Evolutionary conservation across 2,113 vertebrate species (phyloP).

Genomic region (Antigone vipio): DNA sequence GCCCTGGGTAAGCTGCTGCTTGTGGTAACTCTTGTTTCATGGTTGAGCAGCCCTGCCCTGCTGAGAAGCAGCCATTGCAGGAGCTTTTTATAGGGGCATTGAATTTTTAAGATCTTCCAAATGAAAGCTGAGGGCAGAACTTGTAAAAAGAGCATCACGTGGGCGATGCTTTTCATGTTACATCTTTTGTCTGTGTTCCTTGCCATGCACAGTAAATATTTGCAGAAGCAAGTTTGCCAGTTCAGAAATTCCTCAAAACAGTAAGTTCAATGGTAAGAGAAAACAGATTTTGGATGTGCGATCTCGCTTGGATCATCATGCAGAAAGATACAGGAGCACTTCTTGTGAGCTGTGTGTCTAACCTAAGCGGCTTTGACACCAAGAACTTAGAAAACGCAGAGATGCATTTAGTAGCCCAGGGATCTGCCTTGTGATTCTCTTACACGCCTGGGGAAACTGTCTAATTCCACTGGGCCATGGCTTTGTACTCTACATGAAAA

Average conservation of each 20-base stretch:
- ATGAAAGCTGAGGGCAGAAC: background rate
- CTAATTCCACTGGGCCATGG: background rate
- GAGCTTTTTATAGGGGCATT: background rate
- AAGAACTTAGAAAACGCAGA: background rate
- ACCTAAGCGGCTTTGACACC: background rate
- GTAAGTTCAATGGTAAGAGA: accelerated
- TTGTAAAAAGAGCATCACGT: background rate
- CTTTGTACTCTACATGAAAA: background rate
- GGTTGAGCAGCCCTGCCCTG: background rate
- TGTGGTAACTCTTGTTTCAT: background rate
- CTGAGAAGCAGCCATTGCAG: background rate
- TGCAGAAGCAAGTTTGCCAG: background rate
- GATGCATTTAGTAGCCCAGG: background rate
- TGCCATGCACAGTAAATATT: background rate
- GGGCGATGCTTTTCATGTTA: background rate
- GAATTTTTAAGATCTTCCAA: background rate
- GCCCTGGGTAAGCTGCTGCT: background rate
- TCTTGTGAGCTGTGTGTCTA: background rate
- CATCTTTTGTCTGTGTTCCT: background rate
- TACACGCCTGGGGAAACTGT: background rate
- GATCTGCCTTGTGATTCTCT: background rate
- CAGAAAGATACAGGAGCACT: background rate
- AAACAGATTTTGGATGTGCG: background rate
- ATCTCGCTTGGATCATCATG: background rate
- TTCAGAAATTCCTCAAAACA: background rate